Evolutionary conservation across 2,797 vertebrate genomes (phyloP).

Genomic region (Neosalanx taihuensis): DNA sequence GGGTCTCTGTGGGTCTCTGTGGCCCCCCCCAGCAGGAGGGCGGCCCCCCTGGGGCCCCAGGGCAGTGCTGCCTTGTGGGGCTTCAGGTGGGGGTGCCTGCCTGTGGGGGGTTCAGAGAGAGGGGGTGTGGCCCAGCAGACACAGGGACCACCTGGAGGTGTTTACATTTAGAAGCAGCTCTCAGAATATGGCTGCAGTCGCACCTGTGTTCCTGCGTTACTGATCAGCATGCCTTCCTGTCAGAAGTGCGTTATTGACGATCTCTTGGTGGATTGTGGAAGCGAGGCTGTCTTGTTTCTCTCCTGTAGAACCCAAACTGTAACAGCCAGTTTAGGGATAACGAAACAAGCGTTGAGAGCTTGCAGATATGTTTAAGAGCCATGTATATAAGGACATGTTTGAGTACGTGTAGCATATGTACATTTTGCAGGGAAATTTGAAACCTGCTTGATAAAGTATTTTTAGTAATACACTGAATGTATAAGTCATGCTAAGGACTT

Average conservation of each 20-base stretch:
- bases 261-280: slow-evolving; percentile 56
- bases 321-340: slow-evolving; percentile 65
- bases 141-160: slow-evolving; percentile 52
- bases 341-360: slow-evolving; percentile 68
- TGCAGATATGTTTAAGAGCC: slow-evolving; percentile 77
- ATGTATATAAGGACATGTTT: slow-evolving; percentile 96
- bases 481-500: slow-evolving; percentile 78
- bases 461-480: slow-evolving; percentile 99
- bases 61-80: too few species aligned
- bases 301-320: slow-evolving; percentile 68
- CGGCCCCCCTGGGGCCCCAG: too few species aligned
- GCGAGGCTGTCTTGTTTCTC: slow-evolving; percentile 48
- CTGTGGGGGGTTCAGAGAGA: slow-evolving; percentile 21
- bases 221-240: slow-evolving; percentile 58
- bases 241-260: slow-evolving; percentile 60
- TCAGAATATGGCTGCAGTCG: slow-evolving; percentile 59
- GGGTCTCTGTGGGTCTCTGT: too few species aligned
- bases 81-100: too few species aligned
- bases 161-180: slow-evolving; percentile 63
- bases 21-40: too few species aligned
- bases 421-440: slow-evolving; percentile 82
- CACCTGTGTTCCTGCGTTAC: slow-evolving; percentile 52
- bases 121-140: slow-evolving; percentile 38
- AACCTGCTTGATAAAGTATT: slow-evolving; percentile 89
- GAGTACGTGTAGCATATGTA: slow-evolving; percentile 98